phyloP scores from a whole-genome alignment of 92 coral and sea anemone species.

The Porites divaricata region DNA sequence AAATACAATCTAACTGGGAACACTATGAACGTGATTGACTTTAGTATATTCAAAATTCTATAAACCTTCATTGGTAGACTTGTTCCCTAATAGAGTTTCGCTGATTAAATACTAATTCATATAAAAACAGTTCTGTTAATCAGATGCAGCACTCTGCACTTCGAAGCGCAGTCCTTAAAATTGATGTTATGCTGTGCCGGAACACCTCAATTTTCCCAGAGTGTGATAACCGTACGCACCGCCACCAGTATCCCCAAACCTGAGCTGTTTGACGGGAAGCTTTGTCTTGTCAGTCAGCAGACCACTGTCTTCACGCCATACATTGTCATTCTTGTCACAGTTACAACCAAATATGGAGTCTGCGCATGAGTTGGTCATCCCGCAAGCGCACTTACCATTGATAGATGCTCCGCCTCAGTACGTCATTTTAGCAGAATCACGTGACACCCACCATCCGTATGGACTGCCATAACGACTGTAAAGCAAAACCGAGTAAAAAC shows the following conservation, averaged over 20 bases:
- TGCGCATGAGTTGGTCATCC: conserved; percentile 47
- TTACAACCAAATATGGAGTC: conserved; percentile 45
- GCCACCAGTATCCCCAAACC: not conserved
- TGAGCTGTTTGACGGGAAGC: not conserved
- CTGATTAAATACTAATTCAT: no score
- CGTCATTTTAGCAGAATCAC: not conserved
- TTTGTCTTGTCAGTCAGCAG: conserved; percentile 53
- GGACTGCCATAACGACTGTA: not conserved
- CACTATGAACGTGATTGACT: no score
- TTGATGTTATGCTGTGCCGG: not conserved
- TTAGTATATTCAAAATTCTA: no score
- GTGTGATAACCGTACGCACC: not conserved
- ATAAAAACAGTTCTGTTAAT: no score
- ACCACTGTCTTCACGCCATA: conserved; percentile 77
- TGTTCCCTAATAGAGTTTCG: no score
- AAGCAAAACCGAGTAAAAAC: not conserved
- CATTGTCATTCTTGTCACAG: conserved; percentile 56
- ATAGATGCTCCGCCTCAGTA: not conserved
- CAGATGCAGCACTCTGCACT: no score
- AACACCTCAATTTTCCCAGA: not conserved
- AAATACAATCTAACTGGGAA: no score
- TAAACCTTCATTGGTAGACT: no score
- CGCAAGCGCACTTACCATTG: conserved; percentile 48
- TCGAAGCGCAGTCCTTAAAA: no score
- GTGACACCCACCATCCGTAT: not conserved